phyloP scores from a whole-genome alignment of 2,888 invertebrate genomes.

The Melolontha melolontha region DNA sequence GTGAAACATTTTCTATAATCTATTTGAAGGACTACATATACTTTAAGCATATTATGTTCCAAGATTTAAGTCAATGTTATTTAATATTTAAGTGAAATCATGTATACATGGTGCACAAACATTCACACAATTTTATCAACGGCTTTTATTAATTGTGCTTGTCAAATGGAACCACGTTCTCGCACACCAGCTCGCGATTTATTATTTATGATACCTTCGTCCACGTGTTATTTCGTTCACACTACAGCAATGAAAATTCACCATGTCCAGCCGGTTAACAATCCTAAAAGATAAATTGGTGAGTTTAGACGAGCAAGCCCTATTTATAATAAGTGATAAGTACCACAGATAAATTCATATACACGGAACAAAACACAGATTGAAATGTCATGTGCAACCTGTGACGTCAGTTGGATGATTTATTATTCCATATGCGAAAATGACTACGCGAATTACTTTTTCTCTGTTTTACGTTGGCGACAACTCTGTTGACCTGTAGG shows the following conservation, averaged over 20 bases:
- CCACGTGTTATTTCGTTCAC: slow-evolving; percentile 35
- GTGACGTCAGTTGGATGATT: slow-evolving; percentile 42
- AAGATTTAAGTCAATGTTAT: neutral
- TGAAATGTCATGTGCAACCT: slow-evolving; percentile 47
- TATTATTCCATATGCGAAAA: slow-evolving; percentile 29
- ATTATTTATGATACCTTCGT: slow-evolving; percentile 35
- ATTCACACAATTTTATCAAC: slow-evolving; percentile 20
- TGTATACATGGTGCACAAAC: slow-evolving; percentile 1
- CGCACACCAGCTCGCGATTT: slow-evolving; percentile 23
- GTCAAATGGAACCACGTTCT: slow-evolving; percentile 32
- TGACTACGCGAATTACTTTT: neutral
- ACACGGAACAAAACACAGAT: slow-evolving; percentile 44
- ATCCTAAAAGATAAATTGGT: slow-evolving; percentile 47
- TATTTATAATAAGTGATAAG: slow-evolving; percentile 49
- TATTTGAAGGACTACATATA: neutral
- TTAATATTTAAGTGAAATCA: slow-evolving; percentile 8
- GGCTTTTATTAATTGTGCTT: slow-evolving; percentile 32
- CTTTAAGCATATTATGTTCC: too few relatives aligned
- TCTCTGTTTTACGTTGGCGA: slow-evolving; percentile 10
- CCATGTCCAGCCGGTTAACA: slow-evolving; percentile 43
- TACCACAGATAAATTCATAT: slow-evolving; percentile 44
- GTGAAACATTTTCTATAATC: too few relatives aligned
- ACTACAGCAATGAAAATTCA: slow-evolving; percentile 42
- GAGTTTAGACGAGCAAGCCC: slow-evolving; percentile 46
- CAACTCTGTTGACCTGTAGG: slow-evolving; percentile 8